phyloP scores from a whole-genome alignment of 2,888 invertebrate species.

The Stenichneumon culpator region DNA sequence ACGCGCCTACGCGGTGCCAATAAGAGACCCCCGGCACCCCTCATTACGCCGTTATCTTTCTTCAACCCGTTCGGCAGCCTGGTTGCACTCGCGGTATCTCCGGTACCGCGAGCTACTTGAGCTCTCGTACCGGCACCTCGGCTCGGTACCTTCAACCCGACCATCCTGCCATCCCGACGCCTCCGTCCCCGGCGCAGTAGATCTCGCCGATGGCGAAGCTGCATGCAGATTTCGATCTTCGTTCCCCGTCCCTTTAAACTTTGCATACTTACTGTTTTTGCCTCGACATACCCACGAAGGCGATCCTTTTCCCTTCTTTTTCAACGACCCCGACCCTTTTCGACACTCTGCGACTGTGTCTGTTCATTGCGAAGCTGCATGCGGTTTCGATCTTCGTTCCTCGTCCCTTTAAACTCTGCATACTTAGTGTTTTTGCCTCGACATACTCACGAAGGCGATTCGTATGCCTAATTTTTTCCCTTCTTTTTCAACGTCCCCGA shows the following conservation, averaged over 20 bases:
- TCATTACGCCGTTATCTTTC: slow-evolving; percentile 70
- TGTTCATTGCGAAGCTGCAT: slow-evolving; percentile 52
- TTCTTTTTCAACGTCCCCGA: not conserved
- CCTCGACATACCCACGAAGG: not conserved
- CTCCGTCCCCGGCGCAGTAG: slow-evolving; percentile 14
- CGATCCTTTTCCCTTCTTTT: not conserved
- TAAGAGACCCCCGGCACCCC: slow-evolving; percentile 70
- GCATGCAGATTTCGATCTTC: slow-evolving; percentile 59
- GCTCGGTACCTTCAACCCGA: slow-evolving; percentile 33
- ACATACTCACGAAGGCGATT: not conserved
- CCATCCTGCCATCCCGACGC: slow-evolving; percentile 41
- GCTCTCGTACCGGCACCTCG: slow-evolving; percentile 34
- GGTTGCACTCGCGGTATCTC: slow-evolving; percentile 5
- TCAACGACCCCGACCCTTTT: slow-evolving; percentile 1
- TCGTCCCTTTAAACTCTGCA: slow-evolving; percentile 36
- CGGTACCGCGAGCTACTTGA: slow-evolving; percentile 32
- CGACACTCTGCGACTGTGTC: not conserved
- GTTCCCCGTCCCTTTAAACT: slow-evolving; percentile 36
- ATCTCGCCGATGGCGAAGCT: slow-evolving; percentile 59
- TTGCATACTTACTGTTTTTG: not conserved
- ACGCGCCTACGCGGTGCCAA: slow-evolving; percentile 75
- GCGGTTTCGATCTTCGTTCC: slow-evolving; percentile 51
- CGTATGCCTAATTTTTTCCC: not conserved
- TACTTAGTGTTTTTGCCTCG: not conserved
- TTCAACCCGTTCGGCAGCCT: slow-evolving; percentile 53